These are phyloP conservation scores for Lagria hirta DNA, from an alignment of 2,888 invertebrate genomes.

Conservation along the genomic window DNA sequence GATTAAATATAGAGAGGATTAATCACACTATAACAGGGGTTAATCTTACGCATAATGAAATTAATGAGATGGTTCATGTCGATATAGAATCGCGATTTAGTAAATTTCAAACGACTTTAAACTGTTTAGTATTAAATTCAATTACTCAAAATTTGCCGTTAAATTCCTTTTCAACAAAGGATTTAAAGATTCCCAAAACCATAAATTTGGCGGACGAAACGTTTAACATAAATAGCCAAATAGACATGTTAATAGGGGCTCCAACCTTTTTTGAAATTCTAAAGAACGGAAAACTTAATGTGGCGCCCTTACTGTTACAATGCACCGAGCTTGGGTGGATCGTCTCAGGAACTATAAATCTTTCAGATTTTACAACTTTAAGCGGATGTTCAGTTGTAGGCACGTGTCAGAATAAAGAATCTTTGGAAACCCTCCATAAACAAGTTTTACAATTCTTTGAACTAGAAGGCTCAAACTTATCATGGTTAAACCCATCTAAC, in stretches of 20 bases:
- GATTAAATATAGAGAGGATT: background rate
- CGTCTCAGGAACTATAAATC: slow-evolving; percentile 6
- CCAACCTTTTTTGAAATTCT: slow-evolving; percentile 5
- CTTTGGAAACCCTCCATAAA: background rate
- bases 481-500: background rate
- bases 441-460: slow-evolving; percentile 18
- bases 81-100: background rate
- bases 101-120: background rate
- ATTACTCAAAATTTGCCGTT: background rate
- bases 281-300: slow-evolving; percentile 3
- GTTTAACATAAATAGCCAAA: background rate
- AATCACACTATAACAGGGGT: slow-evolving; percentile 1
- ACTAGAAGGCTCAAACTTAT: slow-evolving; percentile 7
- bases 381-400: too few relatives aligned
- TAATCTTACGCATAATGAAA: background rate
- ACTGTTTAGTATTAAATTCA: background rate
- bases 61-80: background rate
- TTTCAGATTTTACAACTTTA: background rate
- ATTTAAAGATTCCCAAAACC: background rate
- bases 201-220: background rate
- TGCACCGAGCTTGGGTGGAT: slow-evolving; percentile 18
- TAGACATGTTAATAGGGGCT: slow-evolving; percentile 12
- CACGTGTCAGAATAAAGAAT: background rate
- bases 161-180: background rate
- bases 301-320: background rate